phyloP scores from a whole-genome alignment of 2,113 vertebrate genomes.

The Corynorhinus townsendii region DNA sequence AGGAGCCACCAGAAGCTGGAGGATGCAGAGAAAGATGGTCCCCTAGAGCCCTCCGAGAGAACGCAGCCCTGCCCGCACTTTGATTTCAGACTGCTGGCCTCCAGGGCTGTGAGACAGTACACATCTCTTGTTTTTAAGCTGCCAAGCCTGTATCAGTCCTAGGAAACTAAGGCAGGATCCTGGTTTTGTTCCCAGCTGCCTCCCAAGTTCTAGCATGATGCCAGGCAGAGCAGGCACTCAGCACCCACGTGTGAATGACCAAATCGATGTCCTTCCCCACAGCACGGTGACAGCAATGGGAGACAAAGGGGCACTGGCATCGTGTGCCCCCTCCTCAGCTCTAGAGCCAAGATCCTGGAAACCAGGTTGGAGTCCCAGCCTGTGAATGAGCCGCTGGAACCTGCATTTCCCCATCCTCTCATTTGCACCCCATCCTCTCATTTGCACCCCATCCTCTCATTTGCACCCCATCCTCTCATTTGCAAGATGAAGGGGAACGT shows the following conservation, averaged over 20 bases:
- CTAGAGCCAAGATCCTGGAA: neutral
- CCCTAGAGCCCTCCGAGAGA: neutral
- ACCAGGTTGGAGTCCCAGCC: neutral
- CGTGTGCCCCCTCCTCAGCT: neutral
- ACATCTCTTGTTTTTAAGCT: neutral
- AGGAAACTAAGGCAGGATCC: neutral
- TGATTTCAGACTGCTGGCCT: neutral
- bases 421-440: neutral
- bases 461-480: neutral
- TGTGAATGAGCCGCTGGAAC: accelerated
- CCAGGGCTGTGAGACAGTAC: neutral
- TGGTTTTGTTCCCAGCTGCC: neutral
- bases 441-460: no score
- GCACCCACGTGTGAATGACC: accelerated
- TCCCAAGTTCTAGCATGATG: neutral
- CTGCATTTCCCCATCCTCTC: neutral
- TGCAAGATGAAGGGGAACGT: neutral
- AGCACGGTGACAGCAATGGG: neutral
- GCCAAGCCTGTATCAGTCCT: no score
- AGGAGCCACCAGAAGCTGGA: neutral
- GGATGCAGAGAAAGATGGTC: neutral
- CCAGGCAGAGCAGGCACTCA: neutral
- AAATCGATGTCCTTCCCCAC: accelerated
- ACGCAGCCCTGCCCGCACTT: accelerated
- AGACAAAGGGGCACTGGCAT: no score